A percentile compares a stretch with the other conserved stretches of the same genome.
Evolutionary conservation across 2,888 invertebrate species (phyloP).

Genomic region (Caenorhabditis parvicauda): DNA sequence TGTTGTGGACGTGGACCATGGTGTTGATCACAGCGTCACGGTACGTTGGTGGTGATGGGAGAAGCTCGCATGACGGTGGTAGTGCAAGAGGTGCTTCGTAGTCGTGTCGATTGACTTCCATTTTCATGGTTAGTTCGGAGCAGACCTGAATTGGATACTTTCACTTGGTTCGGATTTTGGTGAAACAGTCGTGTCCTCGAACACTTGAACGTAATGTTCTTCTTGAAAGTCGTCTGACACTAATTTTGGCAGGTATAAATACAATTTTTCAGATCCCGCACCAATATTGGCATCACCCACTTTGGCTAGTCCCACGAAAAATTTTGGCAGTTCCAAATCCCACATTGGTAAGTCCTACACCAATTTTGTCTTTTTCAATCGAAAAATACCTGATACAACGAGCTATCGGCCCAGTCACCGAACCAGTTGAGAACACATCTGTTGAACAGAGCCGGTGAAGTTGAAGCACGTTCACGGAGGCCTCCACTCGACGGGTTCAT

Average conservation of each 20-base stretch:
- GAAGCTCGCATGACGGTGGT: constrained; percentile 77
- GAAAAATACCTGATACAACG: constrained; percentile 66
- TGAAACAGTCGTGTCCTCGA: not conserved
- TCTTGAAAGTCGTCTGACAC: not conserved
- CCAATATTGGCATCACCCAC: no score
- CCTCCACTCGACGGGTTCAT: constrained; percentile 99
- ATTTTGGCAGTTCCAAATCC: no score
- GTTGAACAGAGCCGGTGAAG: constrained; percentile 97
- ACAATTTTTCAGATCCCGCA: no score
- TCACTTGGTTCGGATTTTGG: not conserved
- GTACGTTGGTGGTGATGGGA: constrained; percentile 51
- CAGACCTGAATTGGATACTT: constrained; percentile 68
- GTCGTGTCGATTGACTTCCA: constrained; percentile 83
- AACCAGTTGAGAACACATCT: constrained; percentile 99
- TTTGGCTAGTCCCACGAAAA: no score
- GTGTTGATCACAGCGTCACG: constrained; percentile 87
- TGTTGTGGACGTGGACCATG: constrained; percentile 95
- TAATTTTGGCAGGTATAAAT: no score
- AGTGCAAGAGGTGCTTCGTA: constrained; percentile 87
- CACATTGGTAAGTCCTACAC: no score
- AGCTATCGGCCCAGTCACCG: constrained; percentile 97
- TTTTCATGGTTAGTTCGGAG: constrained; percentile 89
- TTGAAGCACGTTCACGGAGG: constrained; percentile 94
- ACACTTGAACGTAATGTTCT: no score
- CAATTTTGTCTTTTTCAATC: constrained; percentile 1